Evolutionary conservation across 2,888 invertebrate genomes (phyloP).

Genomic region (Caenorhabditis sp.): DNA sequence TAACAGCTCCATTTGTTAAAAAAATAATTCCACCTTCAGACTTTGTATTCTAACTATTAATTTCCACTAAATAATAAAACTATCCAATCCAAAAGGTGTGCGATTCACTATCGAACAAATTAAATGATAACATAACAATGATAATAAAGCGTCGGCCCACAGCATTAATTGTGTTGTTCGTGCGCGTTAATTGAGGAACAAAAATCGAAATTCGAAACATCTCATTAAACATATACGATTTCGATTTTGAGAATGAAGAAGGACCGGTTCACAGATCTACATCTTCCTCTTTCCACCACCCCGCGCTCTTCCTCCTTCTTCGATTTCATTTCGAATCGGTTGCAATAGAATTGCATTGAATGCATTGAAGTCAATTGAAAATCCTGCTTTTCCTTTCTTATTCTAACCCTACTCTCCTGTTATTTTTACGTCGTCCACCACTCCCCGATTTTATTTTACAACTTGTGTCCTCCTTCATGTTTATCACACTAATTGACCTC

Average conservation of each 20-base stretch:
- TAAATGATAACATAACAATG: too few species aligned
- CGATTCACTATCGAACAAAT: too few species aligned
- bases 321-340: background rate
- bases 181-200: conserved; percentile 8
- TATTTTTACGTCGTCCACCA: conserved; percentile 28
- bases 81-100: too few species aligned
- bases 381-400: conserved; percentile 30
- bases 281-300: conserved; percentile 33
- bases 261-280: conserved; percentile 52
- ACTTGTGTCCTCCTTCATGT: conserved; percentile 8
- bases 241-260: conserved; percentile 23
- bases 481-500: conserved; percentile 22
- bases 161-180: background rate
- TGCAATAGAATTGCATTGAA: too few species aligned
- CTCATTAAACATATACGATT: conserved; percentile 44
- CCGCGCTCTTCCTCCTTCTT: background rate
- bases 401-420: conserved; percentile 13
- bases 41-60: too few species aligned
- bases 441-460: conserved; percentile 27
- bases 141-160: too few species aligned
- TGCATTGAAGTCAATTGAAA: conserved; percentile 39
- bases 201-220: conserved; percentile 9
- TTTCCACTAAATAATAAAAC: too few species aligned
- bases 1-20: too few species aligned
- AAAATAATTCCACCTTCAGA: too few species aligned